Evolutionary conservation across 1,140 invertebrate genomes (phyloP).

Genomic region (Diachasma alloeum): DNA sequence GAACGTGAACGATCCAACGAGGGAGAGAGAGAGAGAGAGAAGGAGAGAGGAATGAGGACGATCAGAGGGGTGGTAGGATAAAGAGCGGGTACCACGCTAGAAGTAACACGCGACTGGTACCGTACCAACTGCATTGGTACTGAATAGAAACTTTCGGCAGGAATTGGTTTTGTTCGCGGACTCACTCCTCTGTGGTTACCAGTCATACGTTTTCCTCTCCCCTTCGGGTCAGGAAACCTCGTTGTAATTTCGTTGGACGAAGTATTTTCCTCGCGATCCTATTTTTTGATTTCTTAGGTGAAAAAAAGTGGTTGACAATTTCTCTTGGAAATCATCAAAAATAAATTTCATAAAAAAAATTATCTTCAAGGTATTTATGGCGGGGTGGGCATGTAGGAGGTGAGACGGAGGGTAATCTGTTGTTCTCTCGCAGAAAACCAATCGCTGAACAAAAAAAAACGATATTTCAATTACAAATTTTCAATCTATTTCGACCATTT

Average conservation of each 20-base stretch:
- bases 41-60: not conserved
- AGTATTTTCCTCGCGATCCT: constrained; percentile 19
- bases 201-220: constrained; percentile 2
- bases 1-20: not conserved
- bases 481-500: too few relatives aligned
- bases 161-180: constrained; percentile 47
- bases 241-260: constrained; percentile 41
- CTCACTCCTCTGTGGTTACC: constrained; percentile 23
- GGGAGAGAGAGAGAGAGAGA: constrained; percentile 1
- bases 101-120: constrained; percentile 60
- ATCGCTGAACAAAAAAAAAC: too few relatives aligned
- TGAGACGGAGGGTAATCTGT: too few relatives aligned
- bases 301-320: too few relatives aligned
- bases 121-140: constrained; percentile 59
- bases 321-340: too few relatives aligned
- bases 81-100: constrained; percentile 43
- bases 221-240: constrained; percentile 15
- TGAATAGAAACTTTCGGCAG: constrained; percentile 48
- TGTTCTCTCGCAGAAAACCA: too few relatives aligned
- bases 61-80: constrained; percentile 5
- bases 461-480: too few relatives aligned
- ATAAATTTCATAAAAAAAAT: too few relatives aligned
- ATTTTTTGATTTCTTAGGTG: not conserved
- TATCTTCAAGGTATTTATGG: too few relatives aligned
- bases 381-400: too few relatives aligned